Evolutionary conservation across 2,888 invertebrate genomes (phyloP).

Genomic region (Xanthorhoe spadicearia): DNA sequence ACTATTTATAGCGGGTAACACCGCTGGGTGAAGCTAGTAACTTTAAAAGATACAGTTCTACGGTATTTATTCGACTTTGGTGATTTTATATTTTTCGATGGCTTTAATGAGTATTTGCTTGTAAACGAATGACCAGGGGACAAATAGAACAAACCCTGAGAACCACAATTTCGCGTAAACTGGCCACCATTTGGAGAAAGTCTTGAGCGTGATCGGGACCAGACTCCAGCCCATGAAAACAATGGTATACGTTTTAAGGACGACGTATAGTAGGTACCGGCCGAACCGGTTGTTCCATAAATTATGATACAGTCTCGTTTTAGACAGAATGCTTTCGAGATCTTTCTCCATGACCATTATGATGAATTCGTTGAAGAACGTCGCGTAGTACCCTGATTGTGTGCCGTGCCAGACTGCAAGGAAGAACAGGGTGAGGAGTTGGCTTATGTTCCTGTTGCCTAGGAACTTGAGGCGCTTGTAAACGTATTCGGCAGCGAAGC

Average conservation of each 20-base stretch:
- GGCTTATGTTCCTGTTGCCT: slow-evolving; percentile 92
- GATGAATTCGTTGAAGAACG: slow-evolving; percentile 96
- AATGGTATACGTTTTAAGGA: slow-evolving; percentile 90
- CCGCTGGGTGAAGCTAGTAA: no score
- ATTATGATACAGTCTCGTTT: slow-evolving; percentile 75
- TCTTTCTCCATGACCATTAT: slow-evolving; percentile 94
- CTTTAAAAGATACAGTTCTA: not conserved
- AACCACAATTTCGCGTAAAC: slow-evolving; percentile 88
- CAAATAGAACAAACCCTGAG: slow-evolving; percentile 88
- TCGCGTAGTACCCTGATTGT: slow-evolving; percentile 96
- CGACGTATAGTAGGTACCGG: slow-evolving; percentile 79
- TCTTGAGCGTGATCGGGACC: slow-evolving; percentile 89
- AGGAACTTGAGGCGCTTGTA: slow-evolving; percentile 97
- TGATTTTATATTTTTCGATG: slow-evolving; percentile 35
- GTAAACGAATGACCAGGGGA: slow-evolving; percentile 87
- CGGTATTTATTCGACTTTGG: not conserved
- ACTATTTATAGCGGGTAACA: no score
- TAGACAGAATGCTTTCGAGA: slow-evolving; percentile 82
- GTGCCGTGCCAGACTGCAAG: slow-evolving; percentile 98
- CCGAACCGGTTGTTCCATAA: slow-evolving; percentile 70
- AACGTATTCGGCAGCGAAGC: slow-evolving; percentile 96
- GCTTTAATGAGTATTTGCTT: slow-evolving; percentile 65
- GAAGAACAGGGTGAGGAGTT: slow-evolving; percentile 92
- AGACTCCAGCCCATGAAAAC: slow-evolving; percentile 94
- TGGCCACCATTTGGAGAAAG: slow-evolving; percentile 87